A percentile compares a stretch with the other conserved stretches of the same genome.
Evolutionary conservation across 2,888 invertebrate genomes (phyloP).

Genomic region (Nomada hirtipes): DNA sequence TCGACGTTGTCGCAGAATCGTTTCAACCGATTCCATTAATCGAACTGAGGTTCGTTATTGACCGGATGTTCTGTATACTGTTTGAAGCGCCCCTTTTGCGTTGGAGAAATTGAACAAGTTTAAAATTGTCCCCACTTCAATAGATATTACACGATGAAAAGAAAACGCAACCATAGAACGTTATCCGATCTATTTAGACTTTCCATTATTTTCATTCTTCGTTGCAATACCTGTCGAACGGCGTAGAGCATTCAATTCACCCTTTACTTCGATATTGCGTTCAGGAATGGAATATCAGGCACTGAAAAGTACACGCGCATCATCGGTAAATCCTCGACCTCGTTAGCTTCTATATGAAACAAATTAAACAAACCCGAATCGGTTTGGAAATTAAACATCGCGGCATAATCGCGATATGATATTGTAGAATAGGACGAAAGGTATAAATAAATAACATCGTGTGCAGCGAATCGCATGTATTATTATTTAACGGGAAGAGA

Average conservation of each 20-base stretch:
- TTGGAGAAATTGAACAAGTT: not conserved
- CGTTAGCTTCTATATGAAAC: slow-evolving; percentile 40
- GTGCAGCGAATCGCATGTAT: slow-evolving; percentile 42
- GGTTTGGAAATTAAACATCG: slow-evolving; percentile 45
- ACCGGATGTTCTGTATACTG: slow-evolving; percentile 25
- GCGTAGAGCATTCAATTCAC: not conserved
- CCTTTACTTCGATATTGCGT: not conserved
- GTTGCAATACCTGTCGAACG: slow-evolving; percentile 5
- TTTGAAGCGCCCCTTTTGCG: slow-evolving; percentile 8
- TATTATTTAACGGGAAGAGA: slow-evolving; percentile 46
- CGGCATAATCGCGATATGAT: slow-evolving; percentile 61
- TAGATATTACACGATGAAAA: no score
- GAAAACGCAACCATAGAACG: not conserved
- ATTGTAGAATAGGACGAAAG: slow-evolving; percentile 68
- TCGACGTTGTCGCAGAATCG: slow-evolving; percentile 19
- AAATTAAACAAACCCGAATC: slow-evolving; percentile 48
- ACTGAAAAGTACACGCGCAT: slow-evolving; percentile 2
- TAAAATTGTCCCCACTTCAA: not conserved
- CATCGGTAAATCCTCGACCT: slow-evolving; percentile 17
- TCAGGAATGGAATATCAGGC: not conserved
- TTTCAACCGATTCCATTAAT: slow-evolving; percentile 27
- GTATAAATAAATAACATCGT: slow-evolving; percentile 50
- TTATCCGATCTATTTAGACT: not conserved
- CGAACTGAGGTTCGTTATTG: slow-evolving; percentile 7
- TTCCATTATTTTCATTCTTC: slow-evolving; percentile 1